phyloP scores from a whole-genome alignment of 2,113 vertebrate species.

The Syngnathus floridae region DNA sequence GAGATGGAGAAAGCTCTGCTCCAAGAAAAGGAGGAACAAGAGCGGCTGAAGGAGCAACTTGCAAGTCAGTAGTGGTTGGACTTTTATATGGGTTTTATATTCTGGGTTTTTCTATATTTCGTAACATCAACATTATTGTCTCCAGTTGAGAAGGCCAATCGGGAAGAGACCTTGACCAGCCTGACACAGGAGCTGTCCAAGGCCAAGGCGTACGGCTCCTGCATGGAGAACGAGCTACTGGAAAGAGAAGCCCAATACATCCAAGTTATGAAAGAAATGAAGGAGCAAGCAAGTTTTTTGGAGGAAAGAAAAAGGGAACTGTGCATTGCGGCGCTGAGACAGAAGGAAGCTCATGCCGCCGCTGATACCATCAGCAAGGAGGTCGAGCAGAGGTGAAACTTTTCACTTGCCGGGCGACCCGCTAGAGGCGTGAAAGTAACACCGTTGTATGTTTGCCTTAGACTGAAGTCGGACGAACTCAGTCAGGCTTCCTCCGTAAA shows the following conservation, averaged over 20 bases:
- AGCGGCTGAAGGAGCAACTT: slow-evolving; percentile 76
- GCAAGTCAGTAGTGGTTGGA: slow-evolving; percentile 53
- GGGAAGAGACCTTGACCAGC: slow-evolving; percentile 67
- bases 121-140: neutral
- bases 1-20: slow-evolving; percentile 76
- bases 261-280: slow-evolving; percentile 67
- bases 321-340: slow-evolving; percentile 61
- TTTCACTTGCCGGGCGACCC: too few species aligned
- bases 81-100: too few species aligned
- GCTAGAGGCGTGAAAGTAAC: too few species aligned
- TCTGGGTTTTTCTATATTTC: too few species aligned
- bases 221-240: slow-evolving; percentile 78
- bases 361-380: slow-evolving; percentile 65
- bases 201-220: slow-evolving; percentile 74
- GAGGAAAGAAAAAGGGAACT: slow-evolving; percentile 73
- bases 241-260: slow-evolving; percentile 71
- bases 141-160: slow-evolving; percentile 67
- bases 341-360: slow-evolving; percentile 68
- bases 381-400: slow-evolving; percentile 74
- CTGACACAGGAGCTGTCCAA: slow-evolving; percentile 81
- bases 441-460: slow-evolving; percentile 28
- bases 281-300: slow-evolving; percentile 61
- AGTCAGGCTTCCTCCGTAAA: slow-evolving; percentile 76
- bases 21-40: slow-evolving; percentile 80
- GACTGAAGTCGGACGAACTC: slow-evolving; percentile 86